Base-by-base conservation (phyloP, 2,797 vertebrate genomes). In the Squalus acanthias region DNA sequence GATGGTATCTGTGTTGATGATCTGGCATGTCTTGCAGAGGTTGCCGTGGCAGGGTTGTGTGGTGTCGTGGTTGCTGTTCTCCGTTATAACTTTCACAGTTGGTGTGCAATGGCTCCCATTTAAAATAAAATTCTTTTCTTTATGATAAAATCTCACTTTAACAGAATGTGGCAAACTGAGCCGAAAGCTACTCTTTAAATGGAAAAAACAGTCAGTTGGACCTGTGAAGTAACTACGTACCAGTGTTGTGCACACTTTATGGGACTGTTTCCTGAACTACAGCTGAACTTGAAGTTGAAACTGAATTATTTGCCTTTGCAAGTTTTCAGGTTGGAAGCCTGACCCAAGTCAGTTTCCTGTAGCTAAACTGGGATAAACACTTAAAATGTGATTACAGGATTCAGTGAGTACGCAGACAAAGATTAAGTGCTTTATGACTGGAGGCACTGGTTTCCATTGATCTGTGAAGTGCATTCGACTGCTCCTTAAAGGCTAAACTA, bases 361-460 rank as follows among this genome's bases (percentile, higher is more conserved):
- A 92, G 13, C 63, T 94, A 46, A 22, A 70, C 39, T 69, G n/a
- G 10, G 22, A 67, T 69, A 94, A 69, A 94, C 92, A 94, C 63
- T 94, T 94, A 94, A 94, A 67, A 94, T 70, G 65, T 94, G 24
- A 94, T 69, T 92, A 63, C 29, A 65, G 33, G 60, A 65, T 65
- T 92, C 57, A 60, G 33, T 65, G 89, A 92, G 24, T n/a, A 92
- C n/a, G 63, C 60, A 63, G 89, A 92, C 89, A 92, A 92, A 63
- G 89, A 92, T 39, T 63, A 92, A 92, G 60, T 63, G 89, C 57
- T n/a, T 26, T 92, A n/a, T n/a, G 33, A n/a, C 57, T n/a, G 57
- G 89, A 92, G 24, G 57, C 89, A 92, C 89, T 92, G 89, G 12
- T 17, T 92, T 92, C 63, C 57, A 63, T 65, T 92, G 89, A 92